Base-by-base conservation (phyloP, 2,888 invertebrate species). In the Uropetala carovei region DNA sequence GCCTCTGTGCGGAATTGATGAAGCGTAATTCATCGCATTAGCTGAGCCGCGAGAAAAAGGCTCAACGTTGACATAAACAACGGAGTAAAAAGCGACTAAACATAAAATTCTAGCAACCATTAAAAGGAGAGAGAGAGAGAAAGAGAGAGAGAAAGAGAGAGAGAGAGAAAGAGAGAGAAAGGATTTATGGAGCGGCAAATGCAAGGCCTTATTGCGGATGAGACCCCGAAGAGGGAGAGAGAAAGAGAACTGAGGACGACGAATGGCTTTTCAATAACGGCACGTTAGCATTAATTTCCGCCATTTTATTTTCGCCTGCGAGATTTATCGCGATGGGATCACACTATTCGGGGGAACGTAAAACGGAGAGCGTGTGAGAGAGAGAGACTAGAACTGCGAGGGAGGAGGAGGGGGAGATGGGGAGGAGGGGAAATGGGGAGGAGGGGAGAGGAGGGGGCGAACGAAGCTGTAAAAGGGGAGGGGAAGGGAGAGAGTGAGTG, bases 281-380 rank as follows among this genome's bases (percentile, higher is more conserved):
- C 92, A 92, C 92, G 68, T 92, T 92, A 92, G 68, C 92, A 92
- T 91, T 92, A 92, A 93, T 93, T 86, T 92, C 83, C 91, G 84
- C 22, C 92, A 92, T 92, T 92, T 89, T 81, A 14, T 92, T 92
- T 92, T 83, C 92, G 92, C 58, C 91, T 30, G 92, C 84, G 86
- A 92, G 92, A 93, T 93, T 92, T 92, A 92, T 91, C 92, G 92
- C 92, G 68, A 60, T 30, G 91, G 92, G 92, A 93, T 92, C 92
- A 92, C 43, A 43, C 43, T 43, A 43, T 43, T 43, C 91, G 82
- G 92, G 81, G 92, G 84, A 83, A 75, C 92, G 60, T 59, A 16
- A 59, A 85, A 43, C 27, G 58, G 58, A 91, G 91, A 82, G 85
- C 30, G 82, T 92, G 92, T 64, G 60, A 60, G 92, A 56, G 82